Conservation (phyloP, 2,888 invertebrate species). For the Drosophila formosana region DNA sequence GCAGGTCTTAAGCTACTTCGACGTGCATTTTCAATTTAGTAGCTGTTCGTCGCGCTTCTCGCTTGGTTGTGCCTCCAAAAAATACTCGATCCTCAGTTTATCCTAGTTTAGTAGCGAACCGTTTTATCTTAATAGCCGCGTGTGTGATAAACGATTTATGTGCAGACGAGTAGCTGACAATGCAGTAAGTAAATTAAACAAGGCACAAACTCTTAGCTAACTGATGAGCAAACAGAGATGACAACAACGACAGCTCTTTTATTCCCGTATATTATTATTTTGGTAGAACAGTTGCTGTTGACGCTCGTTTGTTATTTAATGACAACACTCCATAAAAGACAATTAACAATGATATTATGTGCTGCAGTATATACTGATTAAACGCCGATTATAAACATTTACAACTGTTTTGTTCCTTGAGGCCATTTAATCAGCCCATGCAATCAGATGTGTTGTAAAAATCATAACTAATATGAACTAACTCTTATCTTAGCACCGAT, state of each 20-base stretch:
- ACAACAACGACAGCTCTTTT: constrained; percentile 15
- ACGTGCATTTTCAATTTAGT: constrained; percentile 58
- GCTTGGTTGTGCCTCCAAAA: constrained; percentile 42
- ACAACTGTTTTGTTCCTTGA: constrained; percentile 44
- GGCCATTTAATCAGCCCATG: constrained; percentile 36
- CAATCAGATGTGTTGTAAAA: constrained; percentile 43
- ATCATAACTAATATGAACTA: constrained; percentile 25
- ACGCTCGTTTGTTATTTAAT: neutral
- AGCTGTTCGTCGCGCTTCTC: constrained; percentile 45
- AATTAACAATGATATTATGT: constrained; percentile 12
- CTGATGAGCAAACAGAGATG: constrained; percentile 41
- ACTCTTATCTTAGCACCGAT: constrained; percentile 43
- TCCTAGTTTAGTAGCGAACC: neutral
- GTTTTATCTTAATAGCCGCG: constrained; percentile 55
- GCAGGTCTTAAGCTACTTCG: constrained; percentile 49
- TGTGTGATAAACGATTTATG: constrained; percentile 68
- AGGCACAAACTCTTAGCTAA: constrained; percentile 36
- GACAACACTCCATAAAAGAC: constrained; percentile 11
- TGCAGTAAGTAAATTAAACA: constrained; percentile 64
- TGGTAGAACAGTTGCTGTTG: constrained; percentile 1
- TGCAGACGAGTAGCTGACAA: constrained; percentile 49
- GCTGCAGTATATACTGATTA: neutral
- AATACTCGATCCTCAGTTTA: neutral
- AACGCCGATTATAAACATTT: constrained; percentile 27
- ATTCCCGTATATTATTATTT: neutral